Evolutionary conservation across 2,113 vertebrate genomes (phyloP).

Genomic region (Tachuris rubrigastra): DNA sequence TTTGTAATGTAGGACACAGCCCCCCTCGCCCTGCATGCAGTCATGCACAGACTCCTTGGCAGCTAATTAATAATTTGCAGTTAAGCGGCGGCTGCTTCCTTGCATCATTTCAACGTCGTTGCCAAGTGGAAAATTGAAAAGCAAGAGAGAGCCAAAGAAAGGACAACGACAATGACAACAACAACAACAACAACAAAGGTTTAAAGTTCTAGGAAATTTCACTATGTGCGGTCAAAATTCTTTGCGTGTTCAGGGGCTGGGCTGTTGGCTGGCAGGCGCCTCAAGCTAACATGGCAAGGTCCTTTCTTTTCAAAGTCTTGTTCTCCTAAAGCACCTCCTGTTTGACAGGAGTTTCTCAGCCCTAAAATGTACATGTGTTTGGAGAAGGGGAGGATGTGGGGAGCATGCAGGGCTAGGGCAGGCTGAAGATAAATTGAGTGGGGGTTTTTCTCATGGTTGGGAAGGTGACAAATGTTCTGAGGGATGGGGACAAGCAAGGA

Average conservation of each 20-base stretch:
- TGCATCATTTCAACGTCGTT: neutral
- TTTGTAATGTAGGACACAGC: slow-evolving; percentile 52
- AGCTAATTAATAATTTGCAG: slow-evolving; percentile 66
- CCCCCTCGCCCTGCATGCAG: slow-evolving; percentile 28
- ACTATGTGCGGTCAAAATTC: slow-evolving; percentile 37
- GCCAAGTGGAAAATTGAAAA: slow-evolving; percentile 58
- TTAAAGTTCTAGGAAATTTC: slow-evolving; percentile 62
- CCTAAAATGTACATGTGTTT: accelerated
- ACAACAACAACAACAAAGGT: slow-evolving; percentile 43
- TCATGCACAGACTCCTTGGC: slow-evolving; percentile 41
- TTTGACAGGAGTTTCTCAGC: neutral
- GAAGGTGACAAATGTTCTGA: neutral
- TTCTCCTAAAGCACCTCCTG: neutral
- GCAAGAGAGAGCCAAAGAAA: slow-evolving; percentile 8
- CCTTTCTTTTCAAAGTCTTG: neutral
- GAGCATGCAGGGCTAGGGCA: neutral
- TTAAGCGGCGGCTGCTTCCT: neutral
- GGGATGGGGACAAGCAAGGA: neutral
- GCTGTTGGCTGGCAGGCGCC: neutral
- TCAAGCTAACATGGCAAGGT: neutral
- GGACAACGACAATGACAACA: neutral
- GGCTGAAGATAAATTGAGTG: neutral
- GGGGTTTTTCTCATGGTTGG: neutral
- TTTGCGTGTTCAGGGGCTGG: neutral
- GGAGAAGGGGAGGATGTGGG: neutral